Evolutionary conservation across 2,797 vertebrate species (phyloP), one percentile per base, ranked within the genome.

Genomic region (Malurus splendens): DNA sequence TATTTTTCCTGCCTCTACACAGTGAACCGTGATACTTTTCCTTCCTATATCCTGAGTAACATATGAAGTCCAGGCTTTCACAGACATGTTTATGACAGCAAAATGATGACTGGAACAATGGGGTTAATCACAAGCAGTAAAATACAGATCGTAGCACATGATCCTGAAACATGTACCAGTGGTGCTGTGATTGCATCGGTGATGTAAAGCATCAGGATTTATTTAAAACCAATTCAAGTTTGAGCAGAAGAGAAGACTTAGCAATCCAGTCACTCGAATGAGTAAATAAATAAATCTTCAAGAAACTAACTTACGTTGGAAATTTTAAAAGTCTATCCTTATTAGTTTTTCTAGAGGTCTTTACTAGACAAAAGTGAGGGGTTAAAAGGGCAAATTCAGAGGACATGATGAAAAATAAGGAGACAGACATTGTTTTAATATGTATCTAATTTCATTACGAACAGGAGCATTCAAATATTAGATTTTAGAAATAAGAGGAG

Each of bases 41-140:
- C 32, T 86, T 57, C 23, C 57, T 33, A 9, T 19, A 56, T 27
- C 28, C 39, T 32, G 28, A 64, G 22, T 17, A 66, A 45, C 5
- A 67, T 6, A 62, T 48, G 33, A 90, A 73, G 15, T 41, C 27
- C 52, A 73, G 65, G 42, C 14, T 66, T 76, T 42, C 38, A 78
- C 24, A 90, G 67, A 60, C 16, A 10, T 25, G 38, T 30, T 48
- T 84, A 28, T 36, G 44, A 61, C 36, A 83, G 52, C 18, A 86
- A 86, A 77, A 47, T 57, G 39, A 82, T 30, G 28, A 38, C 12
- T 51, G 70, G 44, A 92, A 72, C 25, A 67, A 84, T 0, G 0
- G 27, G 38, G 64, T 93, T 92, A 73, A 93, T 71, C 81, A 82
- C 74, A 87, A 84, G 77, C 38, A 57, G 50, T 71, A 85, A 91